Conservation (phyloP, 2,113 vertebrate species). For the Urocynchramus pylzowi region DNA sequence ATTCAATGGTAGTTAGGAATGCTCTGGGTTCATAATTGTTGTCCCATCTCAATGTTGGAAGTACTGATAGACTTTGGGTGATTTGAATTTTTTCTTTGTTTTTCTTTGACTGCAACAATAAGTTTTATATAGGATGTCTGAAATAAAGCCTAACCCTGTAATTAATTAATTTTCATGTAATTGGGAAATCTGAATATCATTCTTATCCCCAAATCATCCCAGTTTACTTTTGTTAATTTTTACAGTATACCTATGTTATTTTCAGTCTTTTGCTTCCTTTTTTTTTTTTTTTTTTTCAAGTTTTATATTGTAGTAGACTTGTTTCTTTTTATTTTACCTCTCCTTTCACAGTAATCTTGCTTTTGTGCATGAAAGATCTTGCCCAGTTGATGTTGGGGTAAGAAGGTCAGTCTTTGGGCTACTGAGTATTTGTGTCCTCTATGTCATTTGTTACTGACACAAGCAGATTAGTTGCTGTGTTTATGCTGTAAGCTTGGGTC, state of each 20-base stretch:
- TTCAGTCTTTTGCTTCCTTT: neutral
- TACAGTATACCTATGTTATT: neutral
- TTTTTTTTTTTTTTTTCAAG: neutral
- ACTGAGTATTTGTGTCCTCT: neutral
- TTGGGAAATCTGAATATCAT: neutral
- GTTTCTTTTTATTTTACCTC: neutral
- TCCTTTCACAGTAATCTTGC: neutral
- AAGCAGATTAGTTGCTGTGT: neutral
- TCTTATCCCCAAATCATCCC: neutral
- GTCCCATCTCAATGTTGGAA: neutral
- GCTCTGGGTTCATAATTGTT: neutral
- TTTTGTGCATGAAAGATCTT: neutral
- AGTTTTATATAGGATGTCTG: neutral
- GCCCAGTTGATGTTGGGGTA: fast-evolving
- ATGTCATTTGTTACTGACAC: neutral
- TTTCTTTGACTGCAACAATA: neutral
- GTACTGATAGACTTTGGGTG: neutral
- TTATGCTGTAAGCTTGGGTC: neutral
- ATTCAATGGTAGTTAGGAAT: neutral
- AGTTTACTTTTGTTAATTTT: neutral
- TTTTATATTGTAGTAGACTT: neutral
- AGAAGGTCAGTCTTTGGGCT: neutral
- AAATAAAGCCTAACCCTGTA: neutral
- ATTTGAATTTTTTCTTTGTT: neutral
- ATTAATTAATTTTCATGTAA: neutral